phyloP scores from a whole-genome alignment of 2,797 vertebrate species.

The Hephaestus fuliginosus region DNA sequence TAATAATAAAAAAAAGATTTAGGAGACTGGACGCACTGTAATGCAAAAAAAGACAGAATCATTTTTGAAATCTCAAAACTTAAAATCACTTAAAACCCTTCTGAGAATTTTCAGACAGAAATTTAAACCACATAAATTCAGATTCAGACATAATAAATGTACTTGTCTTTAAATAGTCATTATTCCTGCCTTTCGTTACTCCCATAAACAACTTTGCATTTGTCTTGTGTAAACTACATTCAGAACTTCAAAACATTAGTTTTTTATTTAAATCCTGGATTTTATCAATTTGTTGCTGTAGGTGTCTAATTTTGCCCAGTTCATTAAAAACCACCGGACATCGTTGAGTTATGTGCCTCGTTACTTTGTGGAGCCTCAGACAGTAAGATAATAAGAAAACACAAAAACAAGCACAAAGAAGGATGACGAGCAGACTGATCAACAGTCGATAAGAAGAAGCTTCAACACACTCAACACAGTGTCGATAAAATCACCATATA shows the following conservation, averaged over 20 bases:
- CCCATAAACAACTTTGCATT: neutral
- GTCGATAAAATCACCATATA: conserved; percentile 7
- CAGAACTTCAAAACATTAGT: neutral
- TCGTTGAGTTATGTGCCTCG: conserved; percentile 50
- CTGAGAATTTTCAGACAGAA: no score
- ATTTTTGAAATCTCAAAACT: no score
- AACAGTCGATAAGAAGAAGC: conserved; percentile 66
- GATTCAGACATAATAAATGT: neutral
- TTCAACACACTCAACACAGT: conserved; percentile 21
- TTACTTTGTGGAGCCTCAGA: conserved; percentile 40
- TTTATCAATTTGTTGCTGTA: neutral
- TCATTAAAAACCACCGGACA: neutral
- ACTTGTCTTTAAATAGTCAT: neutral
- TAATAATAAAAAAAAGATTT: neutral
- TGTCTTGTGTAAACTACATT: neutral
- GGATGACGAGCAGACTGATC: conserved; percentile 66
- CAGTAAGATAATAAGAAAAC: conserved; percentile 16
- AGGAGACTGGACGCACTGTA: neutral
- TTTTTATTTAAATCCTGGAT: neutral
- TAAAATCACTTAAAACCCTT: no score
- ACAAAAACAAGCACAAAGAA: conserved; percentile 31
- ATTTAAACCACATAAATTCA: neutral
- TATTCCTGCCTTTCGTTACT: neutral
- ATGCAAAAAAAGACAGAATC: no score
- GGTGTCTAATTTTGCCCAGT: neutral